phyloP scores from a whole-genome alignment of 2,888 invertebrate genomes.

The Brachylomia viminalis region DNA sequence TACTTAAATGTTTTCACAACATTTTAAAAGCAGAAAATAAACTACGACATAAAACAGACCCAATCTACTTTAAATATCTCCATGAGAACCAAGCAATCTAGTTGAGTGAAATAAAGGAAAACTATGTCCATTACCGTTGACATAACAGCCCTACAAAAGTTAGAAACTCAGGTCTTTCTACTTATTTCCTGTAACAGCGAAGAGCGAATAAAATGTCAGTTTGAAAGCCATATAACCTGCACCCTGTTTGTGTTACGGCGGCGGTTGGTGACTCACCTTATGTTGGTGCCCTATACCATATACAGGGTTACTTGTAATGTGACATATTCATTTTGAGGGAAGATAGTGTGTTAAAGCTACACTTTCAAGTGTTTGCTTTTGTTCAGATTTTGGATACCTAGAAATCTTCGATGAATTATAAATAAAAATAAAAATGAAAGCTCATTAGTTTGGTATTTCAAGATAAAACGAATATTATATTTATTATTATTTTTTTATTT shows the following conservation, averaged over 20 bases:
- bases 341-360: too few relatives aligned
- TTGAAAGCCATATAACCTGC: conserved; percentile 68
- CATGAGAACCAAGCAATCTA: conserved; percentile 27
- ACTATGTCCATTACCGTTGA: conserved; percentile 51
- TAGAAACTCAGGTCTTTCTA: conserved; percentile 44
- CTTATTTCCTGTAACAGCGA: conserved; percentile 66
- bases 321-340: not conserved
- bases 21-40: conserved; percentile 14
- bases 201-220: conserved; percentile 64
- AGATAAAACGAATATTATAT: not conserved
- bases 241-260: conserved; percentile 71
- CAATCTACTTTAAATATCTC: conserved; percentile 32
- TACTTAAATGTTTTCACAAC: not conserved
- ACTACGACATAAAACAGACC: not conserved
- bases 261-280: conserved; percentile 63
- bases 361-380: not conserved
- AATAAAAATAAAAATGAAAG: not conserved
- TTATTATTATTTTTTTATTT: rapidly evolving
- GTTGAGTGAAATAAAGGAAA: conserved; percentile 47
- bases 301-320: conserved; percentile 16
- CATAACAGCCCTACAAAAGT: conserved; percentile 29
- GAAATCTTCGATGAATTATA: not conserved
- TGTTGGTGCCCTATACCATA: conserved; percentile 24
- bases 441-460: not conserved
- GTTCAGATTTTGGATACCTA: not conserved